Evolutionary conservation across 2,797 vertebrate species (phyloP).

Genomic region (Siniperca obscura): DNA sequence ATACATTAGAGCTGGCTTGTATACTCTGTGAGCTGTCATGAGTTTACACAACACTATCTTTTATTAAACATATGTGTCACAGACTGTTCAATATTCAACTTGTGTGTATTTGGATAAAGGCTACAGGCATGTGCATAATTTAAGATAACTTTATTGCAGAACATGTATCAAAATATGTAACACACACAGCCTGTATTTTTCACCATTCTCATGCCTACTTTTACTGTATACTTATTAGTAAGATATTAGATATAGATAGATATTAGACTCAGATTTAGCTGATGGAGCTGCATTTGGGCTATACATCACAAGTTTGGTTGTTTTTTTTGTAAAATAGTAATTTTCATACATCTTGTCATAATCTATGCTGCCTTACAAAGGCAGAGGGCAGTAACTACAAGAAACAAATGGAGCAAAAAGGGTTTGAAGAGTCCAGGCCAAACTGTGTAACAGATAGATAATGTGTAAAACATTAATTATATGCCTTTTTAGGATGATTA

Average conservation of each 20-base stretch:
- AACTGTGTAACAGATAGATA: not conserved
- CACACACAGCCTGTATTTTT: not conserved
- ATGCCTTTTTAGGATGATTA: not conserved
- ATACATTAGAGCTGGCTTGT: conserved; percentile 46
- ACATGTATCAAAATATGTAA: conserved; percentile 5
- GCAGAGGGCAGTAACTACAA: not conserved
- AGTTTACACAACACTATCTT: conserved; percentile 47
- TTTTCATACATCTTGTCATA: conserved; percentile 1
- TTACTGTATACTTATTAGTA: not conserved
- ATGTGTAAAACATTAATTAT: not conserved
- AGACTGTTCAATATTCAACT: conserved; percentile 6
- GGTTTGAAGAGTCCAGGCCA: not conserved
- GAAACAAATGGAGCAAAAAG: not conserved
- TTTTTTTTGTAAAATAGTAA: not conserved
- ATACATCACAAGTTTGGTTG: not conserved
- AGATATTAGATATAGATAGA: too few relatives aligned
- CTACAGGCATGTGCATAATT: conserved; percentile 21
- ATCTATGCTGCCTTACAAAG: not conserved
- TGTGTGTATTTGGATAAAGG: conserved; percentile 38
- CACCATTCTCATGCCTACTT: not conserved
- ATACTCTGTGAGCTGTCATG: conserved; percentile 19
- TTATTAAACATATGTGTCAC: conserved; percentile 50
- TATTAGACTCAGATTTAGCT: not conserved
- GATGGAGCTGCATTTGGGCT: not conserved
- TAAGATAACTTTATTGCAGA: conserved; percentile 13